phyloP scores from a whole-genome alignment of 2,113 vertebrate species.

The Cyphomyrus plagiostoma region DNA sequence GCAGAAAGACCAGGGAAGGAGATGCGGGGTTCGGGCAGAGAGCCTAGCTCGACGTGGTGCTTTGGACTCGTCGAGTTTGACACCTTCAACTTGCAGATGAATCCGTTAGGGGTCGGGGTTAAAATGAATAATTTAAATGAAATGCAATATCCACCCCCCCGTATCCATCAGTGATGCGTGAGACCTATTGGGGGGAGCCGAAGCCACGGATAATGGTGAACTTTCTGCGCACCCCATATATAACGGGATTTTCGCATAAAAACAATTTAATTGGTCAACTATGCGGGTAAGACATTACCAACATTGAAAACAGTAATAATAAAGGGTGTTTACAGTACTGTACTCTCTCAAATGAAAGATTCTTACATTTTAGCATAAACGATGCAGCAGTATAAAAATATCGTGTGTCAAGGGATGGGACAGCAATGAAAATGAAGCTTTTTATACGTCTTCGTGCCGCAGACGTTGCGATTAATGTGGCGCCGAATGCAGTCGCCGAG shows the following conservation, averaged over 20 bases:
- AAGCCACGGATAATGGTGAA: not conserved
- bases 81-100: not conserved
- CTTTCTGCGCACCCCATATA: not conserved
- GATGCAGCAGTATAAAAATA: not conserved
- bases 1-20: not conserved
- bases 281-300: not conserved
- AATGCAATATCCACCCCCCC: not conserved
- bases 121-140: not conserved
- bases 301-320: not conserved
- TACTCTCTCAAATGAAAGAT: not conserved
- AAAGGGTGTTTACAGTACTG: not conserved
- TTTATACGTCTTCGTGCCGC: not conserved
- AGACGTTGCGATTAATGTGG: not conserved
- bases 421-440: not conserved
- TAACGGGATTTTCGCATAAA: not conserved
- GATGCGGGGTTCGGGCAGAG: not conserved
- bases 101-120: not conserved
- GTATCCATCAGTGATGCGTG: not conserved
- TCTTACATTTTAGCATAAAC: not conserved
- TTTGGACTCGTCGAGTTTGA: not conserved
- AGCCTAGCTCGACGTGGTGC: rapidly evolving
- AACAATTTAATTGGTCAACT: not conserved
- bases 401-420: not conserved
- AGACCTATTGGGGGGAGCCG: not conserved
- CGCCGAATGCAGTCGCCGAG: not conserved